Conservation (phyloP, 2,797 vertebrate genomes). For the Sarcoramphus papa region DNA sequence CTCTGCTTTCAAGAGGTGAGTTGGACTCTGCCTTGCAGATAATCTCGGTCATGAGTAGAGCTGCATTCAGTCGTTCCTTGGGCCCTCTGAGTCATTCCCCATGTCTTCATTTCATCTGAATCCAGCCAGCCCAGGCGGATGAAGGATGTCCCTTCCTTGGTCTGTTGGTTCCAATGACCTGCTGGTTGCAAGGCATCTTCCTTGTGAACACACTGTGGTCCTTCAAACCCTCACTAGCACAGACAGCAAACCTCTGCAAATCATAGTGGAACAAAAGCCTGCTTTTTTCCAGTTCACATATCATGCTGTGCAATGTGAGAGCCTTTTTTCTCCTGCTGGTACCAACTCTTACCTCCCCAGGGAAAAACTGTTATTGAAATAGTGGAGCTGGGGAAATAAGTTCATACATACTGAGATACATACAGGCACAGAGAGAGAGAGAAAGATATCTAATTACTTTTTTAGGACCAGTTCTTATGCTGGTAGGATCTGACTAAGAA, state of each 20-base stretch:
- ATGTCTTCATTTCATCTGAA: not conserved
- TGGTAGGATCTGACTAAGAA: not conserved
- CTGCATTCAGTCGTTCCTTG: not conserved
- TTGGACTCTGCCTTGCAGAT: not conserved
- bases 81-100: not conserved
- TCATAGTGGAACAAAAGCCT: not conserved
- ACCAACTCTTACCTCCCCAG: not conserved
- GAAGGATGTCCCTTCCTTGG: not conserved
- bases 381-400: not conserved
- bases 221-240: not conserved
- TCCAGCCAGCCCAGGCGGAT: too few relatives aligned
- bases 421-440: not conserved
- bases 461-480: not conserved
- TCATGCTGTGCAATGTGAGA: not conserved
- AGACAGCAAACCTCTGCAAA: not conserved
- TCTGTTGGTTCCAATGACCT: not conserved
- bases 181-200: not conserved
- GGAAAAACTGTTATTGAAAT: not conserved
- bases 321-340: not conserved
- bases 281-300: not conserved
- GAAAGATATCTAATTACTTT: not conserved
- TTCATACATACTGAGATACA: not conserved
- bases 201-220: fast-evolving
- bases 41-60: not conserved
- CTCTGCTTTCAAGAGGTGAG: not conserved